phyloP scores from a whole-genome alignment of 2,888 invertebrate species.

The Hemithea aestivaria region DNA sequence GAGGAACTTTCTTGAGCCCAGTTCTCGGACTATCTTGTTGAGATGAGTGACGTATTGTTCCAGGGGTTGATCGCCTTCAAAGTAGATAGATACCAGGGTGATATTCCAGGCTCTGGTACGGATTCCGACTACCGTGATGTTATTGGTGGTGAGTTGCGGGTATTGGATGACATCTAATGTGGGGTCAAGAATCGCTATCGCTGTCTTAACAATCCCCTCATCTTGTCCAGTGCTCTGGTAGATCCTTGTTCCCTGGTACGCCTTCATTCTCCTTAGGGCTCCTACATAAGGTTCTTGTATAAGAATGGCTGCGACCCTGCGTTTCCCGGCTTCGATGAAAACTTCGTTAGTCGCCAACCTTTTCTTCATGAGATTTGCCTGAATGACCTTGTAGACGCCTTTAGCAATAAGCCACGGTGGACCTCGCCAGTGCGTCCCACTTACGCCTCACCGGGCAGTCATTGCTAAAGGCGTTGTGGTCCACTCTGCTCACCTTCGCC shows the following conservation, averaged over 20 bases:
- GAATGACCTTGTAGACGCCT: background rate
- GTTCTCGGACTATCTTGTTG: background rate
- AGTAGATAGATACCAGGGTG: conserved; percentile 18
- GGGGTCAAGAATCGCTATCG: background rate
- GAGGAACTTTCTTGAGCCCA: background rate
- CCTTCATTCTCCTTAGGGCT: background rate
- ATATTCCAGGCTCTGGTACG: conserved; percentile 17
- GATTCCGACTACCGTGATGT: conserved; percentile 16
- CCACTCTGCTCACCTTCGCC: background rate
- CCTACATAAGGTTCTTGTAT: conserved; percentile 1
- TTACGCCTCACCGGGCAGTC: background rate
- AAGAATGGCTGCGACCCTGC: background rate
- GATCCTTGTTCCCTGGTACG: no score
- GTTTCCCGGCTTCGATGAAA: no score
- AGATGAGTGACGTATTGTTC: conserved; percentile 14
- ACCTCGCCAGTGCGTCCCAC: conserved; percentile 1
- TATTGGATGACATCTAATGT: background rate
- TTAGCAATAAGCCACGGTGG: conserved; percentile 2
- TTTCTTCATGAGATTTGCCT: no score
- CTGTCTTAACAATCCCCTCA: background rate
- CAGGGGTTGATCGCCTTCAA: conserved; percentile 16
- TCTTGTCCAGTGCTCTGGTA: background rate
- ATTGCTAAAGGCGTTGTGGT: background rate
- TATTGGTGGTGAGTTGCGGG: conserved; percentile 3
- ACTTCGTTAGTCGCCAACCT: background rate